Conservation (phyloP, 2,888 invertebrate species). For the Pocota personata region DNA sequence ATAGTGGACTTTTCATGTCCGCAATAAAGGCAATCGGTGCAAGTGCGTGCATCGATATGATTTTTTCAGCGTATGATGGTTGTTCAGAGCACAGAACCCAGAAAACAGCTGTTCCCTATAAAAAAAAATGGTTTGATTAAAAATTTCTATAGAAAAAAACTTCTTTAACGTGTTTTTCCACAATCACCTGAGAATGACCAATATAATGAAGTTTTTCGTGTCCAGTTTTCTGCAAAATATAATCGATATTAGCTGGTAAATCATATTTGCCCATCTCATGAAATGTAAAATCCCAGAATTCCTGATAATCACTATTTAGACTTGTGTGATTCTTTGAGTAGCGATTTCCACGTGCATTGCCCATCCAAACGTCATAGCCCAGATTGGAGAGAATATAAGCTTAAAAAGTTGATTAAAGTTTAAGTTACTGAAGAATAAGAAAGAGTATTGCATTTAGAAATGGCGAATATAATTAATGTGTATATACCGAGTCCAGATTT, state of each 20-base stretch:
- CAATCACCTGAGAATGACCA: constrained; percentile 89
- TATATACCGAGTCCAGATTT: constrained; percentile 86
- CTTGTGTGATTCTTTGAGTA: constrained; percentile 82
- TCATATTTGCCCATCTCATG: constrained; percentile 90
- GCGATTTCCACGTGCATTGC: constrained; percentile 82
- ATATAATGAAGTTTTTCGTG: constrained; percentile 88
- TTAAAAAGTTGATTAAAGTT: constrained; percentile 40
- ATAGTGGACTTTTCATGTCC: constrained; percentile 83
- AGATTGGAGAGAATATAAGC: constrained; percentile 83
- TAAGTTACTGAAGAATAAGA: constrained; percentile 40
- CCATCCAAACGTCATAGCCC: constrained; percentile 83
- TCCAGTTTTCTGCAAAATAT: constrained; percentile 85
- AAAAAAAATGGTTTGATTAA: constrained; percentile 9
- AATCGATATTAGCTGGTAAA: constrained; percentile 92
- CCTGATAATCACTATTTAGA: constrained; percentile 80
- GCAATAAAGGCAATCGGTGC: constrained; percentile 85
- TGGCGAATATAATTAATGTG: background rate
- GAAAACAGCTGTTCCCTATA: constrained; percentile 86
- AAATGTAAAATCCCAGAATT: constrained; percentile 88
- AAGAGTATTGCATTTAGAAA: background rate
- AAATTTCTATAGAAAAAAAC: background rate
- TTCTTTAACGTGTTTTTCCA: background rate
- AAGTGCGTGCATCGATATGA: constrained; percentile 84
- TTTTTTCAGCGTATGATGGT: constrained; percentile 84
- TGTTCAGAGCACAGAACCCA: constrained; percentile 84